phyloP scores from a whole-genome alignment of 2,797 vertebrate species.

The Artibeus jamaicensis region DNA sequence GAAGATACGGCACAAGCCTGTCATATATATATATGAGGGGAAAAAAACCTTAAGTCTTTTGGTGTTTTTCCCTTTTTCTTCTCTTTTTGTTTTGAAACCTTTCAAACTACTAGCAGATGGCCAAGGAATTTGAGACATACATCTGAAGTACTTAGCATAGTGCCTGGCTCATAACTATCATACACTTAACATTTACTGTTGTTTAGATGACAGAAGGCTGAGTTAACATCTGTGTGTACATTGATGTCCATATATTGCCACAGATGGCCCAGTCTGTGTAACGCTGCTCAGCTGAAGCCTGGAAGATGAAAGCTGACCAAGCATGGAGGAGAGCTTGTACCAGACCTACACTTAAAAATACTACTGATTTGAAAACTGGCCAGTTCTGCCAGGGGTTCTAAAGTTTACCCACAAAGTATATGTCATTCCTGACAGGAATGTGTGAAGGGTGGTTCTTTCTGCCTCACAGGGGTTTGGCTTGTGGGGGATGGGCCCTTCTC shows the following conservation, averaged over 20 bases:
- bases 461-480: background rate
- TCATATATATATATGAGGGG: background rate
- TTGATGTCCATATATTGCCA: background rate
- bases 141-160: background rate
- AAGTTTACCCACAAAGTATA: background rate
- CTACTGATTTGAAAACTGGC: background rate
- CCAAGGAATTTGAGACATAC: background rate
- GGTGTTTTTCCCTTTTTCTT: background rate
- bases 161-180: background rate
- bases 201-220: background rate
- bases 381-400: background rate
- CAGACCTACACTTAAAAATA: background rate
- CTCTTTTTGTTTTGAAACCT: background rate
- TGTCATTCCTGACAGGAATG: background rate
- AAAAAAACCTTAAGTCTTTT: background rate
- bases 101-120: background rate
- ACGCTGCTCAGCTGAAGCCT: background rate
- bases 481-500: background rate
- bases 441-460: background rate
- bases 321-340: background rate
- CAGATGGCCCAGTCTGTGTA: background rate
- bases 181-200: background rate
- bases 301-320: background rate
- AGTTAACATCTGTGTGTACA: background rate
- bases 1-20: background rate